Evolutionary conservation across 92 coral and sea anemone genomes (phyloP).

Genomic region (Bergia sp.): DNA sequence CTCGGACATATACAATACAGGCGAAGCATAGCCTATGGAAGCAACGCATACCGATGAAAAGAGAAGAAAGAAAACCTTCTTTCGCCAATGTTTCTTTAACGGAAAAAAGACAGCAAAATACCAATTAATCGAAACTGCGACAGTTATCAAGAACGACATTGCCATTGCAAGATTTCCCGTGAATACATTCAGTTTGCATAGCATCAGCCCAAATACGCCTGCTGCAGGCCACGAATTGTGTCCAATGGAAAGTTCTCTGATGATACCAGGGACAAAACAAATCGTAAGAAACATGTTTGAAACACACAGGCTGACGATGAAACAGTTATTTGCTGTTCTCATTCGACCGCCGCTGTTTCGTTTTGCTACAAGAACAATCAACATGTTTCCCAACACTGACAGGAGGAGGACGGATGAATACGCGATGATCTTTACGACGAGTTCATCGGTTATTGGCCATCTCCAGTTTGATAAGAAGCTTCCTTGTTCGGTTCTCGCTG

Average conservation of each 20-base stretch:
- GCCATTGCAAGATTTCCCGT: slow-evolving; percentile 34
- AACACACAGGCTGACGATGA: slow-evolving; percentile 12
- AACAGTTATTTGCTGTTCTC: slow-evolving; percentile 12
- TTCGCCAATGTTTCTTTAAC: slow-evolving; percentile 23
- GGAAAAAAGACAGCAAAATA: slow-evolving; percentile 25
- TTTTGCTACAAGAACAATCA: not conserved
- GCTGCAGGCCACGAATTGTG: not conserved
- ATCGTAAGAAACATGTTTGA: slow-evolving; percentile 31
- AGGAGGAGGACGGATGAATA: slow-evolving; percentile 7
- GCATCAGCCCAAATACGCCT: not conserved
- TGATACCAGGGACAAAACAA: slow-evolving; percentile 11
- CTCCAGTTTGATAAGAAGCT: not conserved
- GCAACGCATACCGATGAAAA: not conserved
- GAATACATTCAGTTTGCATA: not conserved
- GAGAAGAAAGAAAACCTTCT: not conserved
- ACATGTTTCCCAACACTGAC: slow-evolving; percentile 1
- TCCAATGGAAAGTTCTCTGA: slow-evolving; percentile 8
- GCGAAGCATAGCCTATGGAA: not conserved
- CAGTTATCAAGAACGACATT: slow-evolving; percentile 23
- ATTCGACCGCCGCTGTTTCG: not conserved
- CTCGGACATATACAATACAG: slow-evolving; percentile 2
- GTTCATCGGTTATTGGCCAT: slow-evolving; percentile 5
- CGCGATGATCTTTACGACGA: not conserved
- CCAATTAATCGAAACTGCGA: slow-evolving; percentile 23
- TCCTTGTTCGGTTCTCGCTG: not conserved